Percentiles rank a stretch among this genome's conserved stretches.
Evolutionary conservation across 2,113 vertebrate genomes (phyloP).

Genomic region (Caracal caracal): DNA sequence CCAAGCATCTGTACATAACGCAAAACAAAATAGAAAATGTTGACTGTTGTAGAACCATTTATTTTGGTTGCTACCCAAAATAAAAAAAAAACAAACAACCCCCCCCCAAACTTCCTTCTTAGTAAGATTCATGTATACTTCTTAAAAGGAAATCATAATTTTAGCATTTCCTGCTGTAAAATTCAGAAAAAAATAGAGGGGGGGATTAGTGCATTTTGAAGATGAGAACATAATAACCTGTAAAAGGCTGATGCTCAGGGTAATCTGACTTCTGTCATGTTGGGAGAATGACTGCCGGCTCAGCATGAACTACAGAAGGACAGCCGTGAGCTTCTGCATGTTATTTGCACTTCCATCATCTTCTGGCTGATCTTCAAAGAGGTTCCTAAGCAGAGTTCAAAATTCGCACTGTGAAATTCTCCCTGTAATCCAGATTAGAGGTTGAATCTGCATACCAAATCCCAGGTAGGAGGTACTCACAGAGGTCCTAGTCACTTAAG

Average conservation of each 20-base stretch:
- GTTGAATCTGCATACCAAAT: background rate
- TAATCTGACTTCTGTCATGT: background rate
- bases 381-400: constrained; percentile 8
- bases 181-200: background rate
- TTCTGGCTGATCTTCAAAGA: constrained; percentile 57
- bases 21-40: background rate
- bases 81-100: background rate
- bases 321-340: background rate
- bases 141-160: background rate
- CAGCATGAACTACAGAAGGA: background rate
- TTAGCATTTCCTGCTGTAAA: background rate
- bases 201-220: background rate
- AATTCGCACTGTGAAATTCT: constrained; percentile 33
- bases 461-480: background rate
- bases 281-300: background rate
- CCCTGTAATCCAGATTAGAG: background rate
- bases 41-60: background rate
- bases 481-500: background rate
- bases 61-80: background rate
- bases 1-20: background rate
- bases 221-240: background rate
- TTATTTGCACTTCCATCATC: background rate
- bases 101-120: background rate
- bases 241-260: background rate
- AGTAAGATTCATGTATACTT: background rate